Conservation (phyloP, 2,888 invertebrate species). For the Choristoneura rosaceana region DNA sequence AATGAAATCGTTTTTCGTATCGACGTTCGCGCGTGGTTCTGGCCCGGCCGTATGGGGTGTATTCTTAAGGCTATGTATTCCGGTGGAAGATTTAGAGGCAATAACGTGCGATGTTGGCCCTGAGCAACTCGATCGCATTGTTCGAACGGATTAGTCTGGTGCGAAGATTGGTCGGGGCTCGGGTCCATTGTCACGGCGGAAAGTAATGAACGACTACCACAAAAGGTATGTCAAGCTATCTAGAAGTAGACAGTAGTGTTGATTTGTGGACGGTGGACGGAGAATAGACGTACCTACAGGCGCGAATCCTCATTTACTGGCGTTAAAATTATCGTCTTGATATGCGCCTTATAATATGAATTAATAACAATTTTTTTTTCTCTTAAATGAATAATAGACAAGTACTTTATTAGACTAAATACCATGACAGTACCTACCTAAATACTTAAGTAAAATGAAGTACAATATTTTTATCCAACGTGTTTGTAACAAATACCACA, state of each 20-base stretch:
- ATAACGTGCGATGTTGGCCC: slow-evolving; percentile 76
- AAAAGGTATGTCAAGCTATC: slow-evolving; percentile 29
- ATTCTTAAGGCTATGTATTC: slow-evolving; percentile 50
- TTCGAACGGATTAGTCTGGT: slow-evolving; percentile 78
- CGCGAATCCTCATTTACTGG: neutral
- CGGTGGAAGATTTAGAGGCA: slow-evolving; percentile 82
- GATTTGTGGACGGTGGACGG: slow-evolving; percentile 2
- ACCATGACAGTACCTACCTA: too few relatives aligned
- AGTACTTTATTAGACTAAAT: too few relatives aligned
- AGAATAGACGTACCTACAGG: neutral
- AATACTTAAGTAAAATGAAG: too few relatives aligned
- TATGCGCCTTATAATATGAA: too few relatives aligned
- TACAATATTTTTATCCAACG: too few relatives aligned
- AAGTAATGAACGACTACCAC: slow-evolving; percentile 51
- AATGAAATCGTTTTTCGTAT: neutral
- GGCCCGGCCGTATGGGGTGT: slow-evolving; percentile 2
- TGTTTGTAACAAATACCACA: too few relatives aligned
- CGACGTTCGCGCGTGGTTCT: neutral
- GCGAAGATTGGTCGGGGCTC: slow-evolving; percentile 60
- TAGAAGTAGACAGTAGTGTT: slow-evolving; percentile 16
- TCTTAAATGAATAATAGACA: too few relatives aligned
- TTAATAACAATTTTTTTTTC: too few relatives aligned
- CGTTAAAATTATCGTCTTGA: neutral
- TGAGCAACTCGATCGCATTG: slow-evolving; percentile 75
- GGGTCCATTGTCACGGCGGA: slow-evolving; percentile 50